Conservation (phyloP, 2,888 invertebrate genomes). For the Synanthedon vespiformis region DNA sequence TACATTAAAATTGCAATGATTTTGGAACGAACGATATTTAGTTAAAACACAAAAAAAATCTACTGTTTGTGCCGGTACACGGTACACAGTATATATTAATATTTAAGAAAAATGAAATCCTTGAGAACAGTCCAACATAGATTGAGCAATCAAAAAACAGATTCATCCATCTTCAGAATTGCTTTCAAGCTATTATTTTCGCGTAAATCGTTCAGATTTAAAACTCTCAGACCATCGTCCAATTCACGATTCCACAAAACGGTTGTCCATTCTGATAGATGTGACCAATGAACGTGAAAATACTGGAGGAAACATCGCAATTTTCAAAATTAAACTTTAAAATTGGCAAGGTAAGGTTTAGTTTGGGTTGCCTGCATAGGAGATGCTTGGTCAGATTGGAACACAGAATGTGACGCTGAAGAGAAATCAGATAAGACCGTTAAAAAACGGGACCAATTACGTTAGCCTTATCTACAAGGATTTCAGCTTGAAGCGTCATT, state of each 20-base stretch:
- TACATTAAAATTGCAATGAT: no score
- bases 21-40: no score
- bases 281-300: constrained; percentile 14
- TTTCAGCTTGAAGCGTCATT: constrained; percentile 28
- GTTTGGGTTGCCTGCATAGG: constrained; percentile 3
- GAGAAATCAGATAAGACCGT: constrained; percentile 57
- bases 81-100: no score
- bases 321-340: constrained; percentile 12
- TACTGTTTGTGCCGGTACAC: no score
- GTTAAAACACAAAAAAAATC: no score
- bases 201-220: constrained; percentile 59
- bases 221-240: constrained; percentile 51
- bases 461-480: constrained; percentile 45
- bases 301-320: constrained; percentile 10
- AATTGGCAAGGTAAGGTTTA: neutral
- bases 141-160: neutral
- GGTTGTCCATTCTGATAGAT: constrained; percentile 65
- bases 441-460: constrained; percentile 66
- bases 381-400: constrained; percentile 31
- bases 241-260: constrained; percentile 61
- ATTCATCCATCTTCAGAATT: constrained; percentile 20
- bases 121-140: neutral
- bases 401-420: constrained; percentile 23
- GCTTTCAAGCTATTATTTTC: constrained; percentile 50
- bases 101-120: no score